Conservation (phyloP, 2,888 invertebrate genomes). For the Leucania comma region DNA sequence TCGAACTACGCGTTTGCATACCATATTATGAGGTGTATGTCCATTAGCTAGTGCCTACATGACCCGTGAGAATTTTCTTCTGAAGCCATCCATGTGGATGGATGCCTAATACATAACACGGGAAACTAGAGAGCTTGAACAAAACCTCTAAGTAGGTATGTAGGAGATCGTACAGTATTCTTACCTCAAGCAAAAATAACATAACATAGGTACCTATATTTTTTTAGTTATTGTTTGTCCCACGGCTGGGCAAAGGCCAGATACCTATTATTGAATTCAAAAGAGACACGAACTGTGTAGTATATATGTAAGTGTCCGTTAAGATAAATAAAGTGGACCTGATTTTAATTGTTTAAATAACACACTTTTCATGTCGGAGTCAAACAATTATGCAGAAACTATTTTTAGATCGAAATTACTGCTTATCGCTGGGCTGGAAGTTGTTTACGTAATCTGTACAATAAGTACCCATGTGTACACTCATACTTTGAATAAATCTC, state of each 20-base stretch:
- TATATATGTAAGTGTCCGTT: neutral
- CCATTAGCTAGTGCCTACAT: neutral
- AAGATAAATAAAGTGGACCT: slow-evolving; percentile 21
- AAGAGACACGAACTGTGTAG: neutral
- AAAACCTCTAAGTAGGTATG: neutral
- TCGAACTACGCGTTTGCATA: neutral
- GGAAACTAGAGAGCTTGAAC: neutral
- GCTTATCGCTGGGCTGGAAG: slow-evolving; percentile 53
- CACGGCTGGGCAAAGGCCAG: no score
- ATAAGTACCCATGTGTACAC: neutral
- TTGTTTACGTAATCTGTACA: slow-evolving; percentile 66
- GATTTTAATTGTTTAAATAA: slow-evolving; percentile 13
- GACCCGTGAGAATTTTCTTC: neutral
- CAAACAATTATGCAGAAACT: slow-evolving; percentile 35
- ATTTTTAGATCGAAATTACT: slow-evolving; percentile 45
- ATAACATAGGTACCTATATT: no score
- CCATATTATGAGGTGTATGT: neutral
- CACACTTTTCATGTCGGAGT: slow-evolving; percentile 11
- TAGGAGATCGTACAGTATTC: neutral
- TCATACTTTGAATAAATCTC: slow-evolving; percentile 70
- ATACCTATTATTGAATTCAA: slow-evolving; percentile 7
- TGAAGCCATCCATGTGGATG: neutral
- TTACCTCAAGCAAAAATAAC: neutral
- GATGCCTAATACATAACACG: neutral
- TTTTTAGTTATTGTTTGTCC: no score